Evolutionary conservation across 2,797 vertebrate genomes (phyloP), one percentile per base, ranked within the genome.

Genomic region (Coregonus sp.): DNA sequence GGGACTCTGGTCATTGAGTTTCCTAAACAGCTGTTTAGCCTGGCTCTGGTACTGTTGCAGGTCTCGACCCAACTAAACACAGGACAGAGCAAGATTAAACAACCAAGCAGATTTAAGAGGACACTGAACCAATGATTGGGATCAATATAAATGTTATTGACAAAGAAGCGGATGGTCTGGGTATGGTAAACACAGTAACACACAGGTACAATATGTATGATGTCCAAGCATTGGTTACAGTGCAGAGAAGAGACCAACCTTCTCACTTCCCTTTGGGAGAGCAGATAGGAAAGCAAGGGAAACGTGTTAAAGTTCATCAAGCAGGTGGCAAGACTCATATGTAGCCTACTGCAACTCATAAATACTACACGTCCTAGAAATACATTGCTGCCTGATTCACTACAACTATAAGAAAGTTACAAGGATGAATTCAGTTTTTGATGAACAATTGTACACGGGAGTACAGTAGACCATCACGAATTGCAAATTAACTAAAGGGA

Each of bases 11-110:
- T 99, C 98, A n/a, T 98, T 99, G 85, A 99, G 91, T 79, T 97
- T 99, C 77, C 97, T 95, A 86, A 99, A 99, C 52, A 99, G 96
- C 89, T 98, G 97, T 88, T 99, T 99, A 0, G 98, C 98, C 82
- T 99, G 98, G 88, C 95, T 98, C 92, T 99, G 98, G 91, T 99
- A 99, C 83, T 98, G 97, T 79, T 99, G 98, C 81, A 99, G 94
- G 84, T 99, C 98, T 50, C 98, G 95, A 79, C 98, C 97, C 88
- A 98, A 90, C 98, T 99, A 82, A 81, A 90, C 75, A 84, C 65
- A 90, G 40, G 72, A n/a, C 29, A 77, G 35, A 56, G 1, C 1
- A 54, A 56, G 11, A 4, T 61, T 68, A 11, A 56, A 33, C 75
- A 61, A 6, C 56, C 51, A 59, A 40, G 12, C n/a, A 54, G 50